These are phyloP conservation scores for Sigmodon hispidus DNA, from an alignment of 2,113 vertebrate species.

Conservation along the genomic window DNA sequence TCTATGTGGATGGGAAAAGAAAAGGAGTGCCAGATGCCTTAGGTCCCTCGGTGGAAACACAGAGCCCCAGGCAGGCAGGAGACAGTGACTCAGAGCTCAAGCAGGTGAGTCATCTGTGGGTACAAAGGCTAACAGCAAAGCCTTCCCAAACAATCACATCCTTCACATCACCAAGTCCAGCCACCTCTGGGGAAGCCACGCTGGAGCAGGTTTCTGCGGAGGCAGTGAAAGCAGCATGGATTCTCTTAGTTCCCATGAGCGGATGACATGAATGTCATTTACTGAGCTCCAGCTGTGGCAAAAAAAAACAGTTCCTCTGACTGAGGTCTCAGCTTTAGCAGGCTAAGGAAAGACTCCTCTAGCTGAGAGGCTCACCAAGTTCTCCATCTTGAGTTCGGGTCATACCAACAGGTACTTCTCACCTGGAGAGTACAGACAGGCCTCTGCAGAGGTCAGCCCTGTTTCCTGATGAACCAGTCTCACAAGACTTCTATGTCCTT, in stretches of 20 bases:
- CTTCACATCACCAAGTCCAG: background rate
- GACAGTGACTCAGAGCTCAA: constrained; percentile 35
- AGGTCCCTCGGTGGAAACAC: background rate
- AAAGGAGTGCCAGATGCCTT: background rate
- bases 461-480: background rate
- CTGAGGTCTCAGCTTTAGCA: background rate
- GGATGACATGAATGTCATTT: background rate
- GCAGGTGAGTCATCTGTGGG: constrained; percentile 4
- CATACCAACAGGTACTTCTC: background rate
- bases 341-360: background rate
- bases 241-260: background rate
- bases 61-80: background rate
- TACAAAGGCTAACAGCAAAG: background rate
- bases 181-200: background rate
- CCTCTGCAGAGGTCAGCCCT: too few species aligned
- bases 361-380: background rate
- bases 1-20: background rate
- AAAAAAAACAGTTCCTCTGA: background rate
- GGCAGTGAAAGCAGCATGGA: rapidly evolving
- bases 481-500: background rate
- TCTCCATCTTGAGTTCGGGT: background rate
- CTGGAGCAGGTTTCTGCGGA: background rate
- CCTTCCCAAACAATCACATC: background rate
- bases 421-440: background rate
- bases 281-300: constrained; percentile 22